phyloP scores from a whole-genome alignment of 2,113 vertebrate species.

The Chelonoidis abingdonii region DNA sequence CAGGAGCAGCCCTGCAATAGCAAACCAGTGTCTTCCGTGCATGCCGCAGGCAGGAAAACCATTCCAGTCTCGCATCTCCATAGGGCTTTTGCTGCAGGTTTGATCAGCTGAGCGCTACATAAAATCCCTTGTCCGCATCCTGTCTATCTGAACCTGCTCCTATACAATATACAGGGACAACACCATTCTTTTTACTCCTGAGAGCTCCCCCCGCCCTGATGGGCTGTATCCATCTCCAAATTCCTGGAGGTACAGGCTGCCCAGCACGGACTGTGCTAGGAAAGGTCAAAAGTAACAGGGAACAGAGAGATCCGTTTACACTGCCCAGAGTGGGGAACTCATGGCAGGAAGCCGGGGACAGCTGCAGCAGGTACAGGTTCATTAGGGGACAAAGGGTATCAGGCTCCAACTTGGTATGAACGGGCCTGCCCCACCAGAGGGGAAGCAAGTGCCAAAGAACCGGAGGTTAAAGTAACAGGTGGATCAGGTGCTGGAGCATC shows the following conservation, averaged over 20 bases:
- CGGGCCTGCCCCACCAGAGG: background rate
- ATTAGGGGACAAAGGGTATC: background rate
- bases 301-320: conserved; percentile 60
- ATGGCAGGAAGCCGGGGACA: background rate
- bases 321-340: background rate
- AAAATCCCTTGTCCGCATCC: fast-evolving
- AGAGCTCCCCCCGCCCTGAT: conserved; percentile 5
- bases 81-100: background rate
- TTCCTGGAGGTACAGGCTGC: conserved; percentile 59
- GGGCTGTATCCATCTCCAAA: conserved; percentile 66
- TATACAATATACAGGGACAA: conserved; percentile 26
- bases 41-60: fast-evolving
- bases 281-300: conserved; percentile 36
- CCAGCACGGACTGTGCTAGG: conserved; percentile 65
- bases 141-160: background rate
- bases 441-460: background rate
- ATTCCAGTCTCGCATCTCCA: background rate
- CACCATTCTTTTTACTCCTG: background rate
- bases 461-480: conserved; percentile 24
- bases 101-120: fast-evolving
- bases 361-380: background rate
- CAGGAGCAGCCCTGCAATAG: fast-evolving
- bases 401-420: background rate
- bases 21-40: fast-evolving
- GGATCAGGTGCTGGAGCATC: background rate